Base-by-base conservation (phyloP, 2,888 invertebrate species). In the Dasysyrphus albostriatus region DNA sequence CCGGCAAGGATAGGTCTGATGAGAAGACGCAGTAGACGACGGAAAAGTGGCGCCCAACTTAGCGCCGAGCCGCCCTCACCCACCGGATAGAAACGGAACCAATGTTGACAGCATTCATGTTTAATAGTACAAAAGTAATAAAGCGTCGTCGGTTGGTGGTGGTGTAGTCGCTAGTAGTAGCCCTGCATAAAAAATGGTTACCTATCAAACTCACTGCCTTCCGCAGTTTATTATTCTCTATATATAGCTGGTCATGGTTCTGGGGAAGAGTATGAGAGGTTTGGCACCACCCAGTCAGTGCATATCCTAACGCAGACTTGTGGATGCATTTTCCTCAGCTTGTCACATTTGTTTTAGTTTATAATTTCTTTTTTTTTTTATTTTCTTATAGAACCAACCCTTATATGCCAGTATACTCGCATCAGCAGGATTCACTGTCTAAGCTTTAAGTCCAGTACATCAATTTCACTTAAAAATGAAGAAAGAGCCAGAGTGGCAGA, bases 101-200 rank as follows among this genome's bases (percentile, higher is more conserved):
- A 79, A 79, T 88, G 88, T 88, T 88, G 88, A 88, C 88, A 88
- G 88, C 83, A 80, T 83, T 88, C 83, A 88, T 88, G 88, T 87
- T 87, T 83, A 87, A 87, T 87, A 83, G 83, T 88, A 88, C 80
- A 83, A 83, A 88, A 88, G 88, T 88, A 88, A 88, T 88, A 88
- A 83, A 83, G 88, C 61, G 59, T 69, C 87, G 79, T 63, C 63
- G 63, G 78, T 80, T 54, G 83, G 24, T 61, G 19, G 54, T 29
- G 6, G 9, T 19, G 24, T 88, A 61, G 88, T 76, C 73, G 88
- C 76, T 54, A 54, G 54, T 54, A 54, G 54, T 54, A 12, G 83
- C 73, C 24, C 24, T 73, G 51, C 76, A 83, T 88, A 88, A 83
- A 83, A 88, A 88, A 88, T 88, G 88, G 79, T 88, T 83, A 88